phyloP scores from a whole-genome alignment of 2,113 vertebrate species.

The Lamprologus lemairii region DNA sequence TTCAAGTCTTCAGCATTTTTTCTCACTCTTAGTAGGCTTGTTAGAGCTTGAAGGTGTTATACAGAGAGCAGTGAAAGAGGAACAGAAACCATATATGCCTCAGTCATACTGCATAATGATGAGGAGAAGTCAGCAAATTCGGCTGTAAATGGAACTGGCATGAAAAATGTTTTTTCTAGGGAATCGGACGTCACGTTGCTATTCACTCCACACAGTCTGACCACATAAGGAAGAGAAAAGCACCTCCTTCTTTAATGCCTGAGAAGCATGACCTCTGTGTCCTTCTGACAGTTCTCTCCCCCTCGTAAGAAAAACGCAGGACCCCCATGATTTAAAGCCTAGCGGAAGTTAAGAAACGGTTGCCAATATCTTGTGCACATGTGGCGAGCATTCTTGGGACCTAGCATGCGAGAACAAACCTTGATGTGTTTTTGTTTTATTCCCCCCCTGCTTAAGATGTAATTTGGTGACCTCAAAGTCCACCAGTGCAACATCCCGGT shows the following conservation, averaged over 20 bases:
- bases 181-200: background rate
- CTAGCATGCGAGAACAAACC: background rate
- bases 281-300: background rate
- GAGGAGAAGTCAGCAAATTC: background rate
- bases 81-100: background rate
- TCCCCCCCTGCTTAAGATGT: background rate
- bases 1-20: background rate
- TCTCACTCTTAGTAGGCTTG: slow-evolving; percentile 25
- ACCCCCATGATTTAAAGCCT: background rate
- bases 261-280: background rate
- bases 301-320: background rate
- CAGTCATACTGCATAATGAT: background rate
- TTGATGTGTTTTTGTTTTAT: background rate
- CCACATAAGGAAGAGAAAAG: background rate
- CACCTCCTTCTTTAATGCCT: slow-evolving; percentile 6
- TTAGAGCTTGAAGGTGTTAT: slow-evolving; percentile 47
- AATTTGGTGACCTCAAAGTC: background rate
- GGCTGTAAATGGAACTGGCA: background rate
- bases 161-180: background rate
- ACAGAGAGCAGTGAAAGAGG: background rate
- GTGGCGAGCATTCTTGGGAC: slow-evolving; percentile 31
- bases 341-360: slow-evolving; percentile 5
- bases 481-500: background rate
- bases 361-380: slow-evolving; percentile 9
- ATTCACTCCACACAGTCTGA: background rate